Conservation (phyloP, 2,888 invertebrate species). For the Tipula helvola region DNA sequence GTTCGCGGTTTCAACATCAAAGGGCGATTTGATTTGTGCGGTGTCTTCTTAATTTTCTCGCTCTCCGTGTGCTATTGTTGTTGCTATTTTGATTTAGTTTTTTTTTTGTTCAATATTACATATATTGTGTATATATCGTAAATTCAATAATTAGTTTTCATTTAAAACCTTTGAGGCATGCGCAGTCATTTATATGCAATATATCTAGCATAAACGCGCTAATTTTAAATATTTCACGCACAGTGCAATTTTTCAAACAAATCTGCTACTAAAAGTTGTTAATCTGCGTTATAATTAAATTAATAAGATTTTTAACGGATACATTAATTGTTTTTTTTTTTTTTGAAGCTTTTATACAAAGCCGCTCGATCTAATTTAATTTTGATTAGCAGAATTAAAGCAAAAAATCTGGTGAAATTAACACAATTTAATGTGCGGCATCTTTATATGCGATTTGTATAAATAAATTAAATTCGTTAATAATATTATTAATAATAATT, state of each 20-base stretch:
- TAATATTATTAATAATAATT: neutral
- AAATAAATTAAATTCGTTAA: neutral
- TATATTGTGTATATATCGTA: neutral
- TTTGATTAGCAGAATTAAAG: neutral
- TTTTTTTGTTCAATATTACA: neutral
- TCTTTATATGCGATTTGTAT: neutral
- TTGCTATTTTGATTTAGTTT: neutral
- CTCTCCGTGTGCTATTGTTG: neutral
- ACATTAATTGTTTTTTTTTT: neutral
- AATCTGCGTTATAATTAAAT: neutral
- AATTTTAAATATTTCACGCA: neutral
- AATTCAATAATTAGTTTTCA: neutral
- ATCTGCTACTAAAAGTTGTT: neutral
- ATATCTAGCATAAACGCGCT: neutral
- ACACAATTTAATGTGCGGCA: neutral
- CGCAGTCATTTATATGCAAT: neutral
- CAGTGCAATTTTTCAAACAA: neutral
- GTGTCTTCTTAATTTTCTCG: neutral
- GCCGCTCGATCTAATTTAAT: neutral
- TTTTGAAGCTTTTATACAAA: neutral
- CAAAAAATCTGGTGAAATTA: neutral
- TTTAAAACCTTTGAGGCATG: neutral
- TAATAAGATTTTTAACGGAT: neutral
- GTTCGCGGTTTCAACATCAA: neutral
- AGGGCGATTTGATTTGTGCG: neutral